These are phyloP conservation scores for Abrostola tripartita DNA, from an alignment of 2,888 invertebrate genomes.

Conservation along the genomic window DNA sequence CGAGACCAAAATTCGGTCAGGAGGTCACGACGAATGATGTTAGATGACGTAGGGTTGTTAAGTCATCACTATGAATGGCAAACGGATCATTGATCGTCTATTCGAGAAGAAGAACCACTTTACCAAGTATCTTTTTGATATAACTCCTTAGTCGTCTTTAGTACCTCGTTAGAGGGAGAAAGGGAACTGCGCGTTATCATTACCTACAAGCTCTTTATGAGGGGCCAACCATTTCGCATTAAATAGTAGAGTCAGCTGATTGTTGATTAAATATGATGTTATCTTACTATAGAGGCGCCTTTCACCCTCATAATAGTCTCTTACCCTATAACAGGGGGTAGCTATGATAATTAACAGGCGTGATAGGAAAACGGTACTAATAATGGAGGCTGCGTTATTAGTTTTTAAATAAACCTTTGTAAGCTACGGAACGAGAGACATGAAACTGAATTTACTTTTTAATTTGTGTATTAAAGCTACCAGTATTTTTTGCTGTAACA, in stretches of 20 bases:
- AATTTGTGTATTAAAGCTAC: neutral
- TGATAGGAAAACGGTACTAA: constrained; percentile 4
- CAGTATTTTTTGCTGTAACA: neutral
- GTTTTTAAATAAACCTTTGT: neutral
- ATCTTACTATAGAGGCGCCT: neutral
- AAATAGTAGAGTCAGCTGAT: neutral
- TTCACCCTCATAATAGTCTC: constrained; percentile 3
- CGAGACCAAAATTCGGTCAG: too few relatives aligned
- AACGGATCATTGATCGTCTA: too few relatives aligned
- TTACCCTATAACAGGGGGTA: constrained; percentile 1
- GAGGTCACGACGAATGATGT: too few relatives aligned
- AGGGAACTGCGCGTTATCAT: neutral
- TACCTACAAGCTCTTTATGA: neutral
- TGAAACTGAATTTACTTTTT: neutral
- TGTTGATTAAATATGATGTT: constrained; percentile 1
- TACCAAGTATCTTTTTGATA: too few relatives aligned
- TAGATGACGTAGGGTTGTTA: too few relatives aligned
- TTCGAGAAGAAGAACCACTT: too few relatives aligned
- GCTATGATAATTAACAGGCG: neutral
- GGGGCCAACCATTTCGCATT: neutral
- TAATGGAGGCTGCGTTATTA: neutral
- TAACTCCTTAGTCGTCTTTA: neutral
- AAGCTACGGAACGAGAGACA: too few relatives aligned
- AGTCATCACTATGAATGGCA: too few relatives aligned
- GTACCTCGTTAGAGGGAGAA: neutral